Evolutionary conservation across 2,113 vertebrate genomes (phyloP).

Genomic region (Ictalurus furcatus): DNA sequence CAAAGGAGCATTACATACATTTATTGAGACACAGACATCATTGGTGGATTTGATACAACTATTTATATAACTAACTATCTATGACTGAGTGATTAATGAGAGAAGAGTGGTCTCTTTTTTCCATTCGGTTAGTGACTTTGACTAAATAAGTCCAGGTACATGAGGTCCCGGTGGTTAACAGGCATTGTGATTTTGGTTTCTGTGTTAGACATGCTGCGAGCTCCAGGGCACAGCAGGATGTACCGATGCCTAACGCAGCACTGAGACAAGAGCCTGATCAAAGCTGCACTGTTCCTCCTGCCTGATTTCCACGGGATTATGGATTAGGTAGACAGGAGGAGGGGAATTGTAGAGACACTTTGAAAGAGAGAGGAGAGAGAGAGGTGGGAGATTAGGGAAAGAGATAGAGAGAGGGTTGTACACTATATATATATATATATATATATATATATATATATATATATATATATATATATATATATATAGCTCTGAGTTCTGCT

Average conservation of each 20-base stretch:
- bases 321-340: conserved; percentile 77
- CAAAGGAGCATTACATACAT: background rate
- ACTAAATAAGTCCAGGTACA: background rate
- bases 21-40: background rate
- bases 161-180: background rate
- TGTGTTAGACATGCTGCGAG: background rate
- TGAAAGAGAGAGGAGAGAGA: conserved; percentile 30
- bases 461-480: no score
- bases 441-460: no score
- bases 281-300: conserved; percentile 54
- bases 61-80: background rate
- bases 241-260: background rate
- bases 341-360: conserved; percentile 66
- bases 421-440: background rate
- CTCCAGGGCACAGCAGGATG: conserved; percentile 4
- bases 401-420: conserved; percentile 29
- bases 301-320: conserved; percentile 79
- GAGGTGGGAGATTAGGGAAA: conserved; percentile 13
- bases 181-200: background rate
- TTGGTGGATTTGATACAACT: background rate
- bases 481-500: no score
- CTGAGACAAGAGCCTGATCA: conserved; percentile 32
- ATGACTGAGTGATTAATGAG: background rate
- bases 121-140: background rate
- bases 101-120: background rate